Evolutionary conservation across 2,113 vertebrate species (phyloP).

Genomic region (Hemiprocne comata): DNA sequence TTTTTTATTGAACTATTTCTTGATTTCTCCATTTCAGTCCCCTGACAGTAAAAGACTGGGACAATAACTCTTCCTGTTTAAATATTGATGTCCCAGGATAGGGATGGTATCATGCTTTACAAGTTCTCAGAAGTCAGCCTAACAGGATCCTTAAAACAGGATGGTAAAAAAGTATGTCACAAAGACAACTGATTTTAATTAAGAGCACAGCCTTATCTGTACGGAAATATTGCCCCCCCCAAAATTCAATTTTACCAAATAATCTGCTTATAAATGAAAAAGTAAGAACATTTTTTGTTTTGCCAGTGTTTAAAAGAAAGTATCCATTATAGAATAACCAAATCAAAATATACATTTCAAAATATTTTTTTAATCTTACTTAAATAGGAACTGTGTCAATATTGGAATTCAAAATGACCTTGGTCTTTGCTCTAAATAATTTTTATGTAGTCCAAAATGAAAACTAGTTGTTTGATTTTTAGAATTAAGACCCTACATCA

Average conservation of each 20-base stretch:
- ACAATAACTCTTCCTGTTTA: not conserved
- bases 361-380: not conserved
- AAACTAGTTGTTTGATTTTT: not conserved
- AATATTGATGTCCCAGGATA: not conserved
- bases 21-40: not conserved
- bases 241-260: not conserved
- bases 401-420: not conserved
- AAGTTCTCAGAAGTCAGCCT: not conserved
- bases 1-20: not conserved
- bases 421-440: not conserved
- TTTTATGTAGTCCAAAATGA: not conserved
- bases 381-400: not conserved
- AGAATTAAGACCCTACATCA: not conserved
- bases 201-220: not conserved
- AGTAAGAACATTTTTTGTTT: not conserved
- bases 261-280: not conserved
- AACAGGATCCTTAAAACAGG: not conserved
- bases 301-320: not conserved
- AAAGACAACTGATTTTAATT: not conserved
- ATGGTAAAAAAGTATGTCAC: not conserved
- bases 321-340: not conserved
- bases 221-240: not conserved
- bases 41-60: not conserved
- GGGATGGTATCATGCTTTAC: not conserved
- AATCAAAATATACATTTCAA: not conserved